Evolutionary conservation across 1,140 invertebrate species (phyloP), one percentile per base, ranked within the genome.

Genomic region (Apis laboriosa): DNA sequence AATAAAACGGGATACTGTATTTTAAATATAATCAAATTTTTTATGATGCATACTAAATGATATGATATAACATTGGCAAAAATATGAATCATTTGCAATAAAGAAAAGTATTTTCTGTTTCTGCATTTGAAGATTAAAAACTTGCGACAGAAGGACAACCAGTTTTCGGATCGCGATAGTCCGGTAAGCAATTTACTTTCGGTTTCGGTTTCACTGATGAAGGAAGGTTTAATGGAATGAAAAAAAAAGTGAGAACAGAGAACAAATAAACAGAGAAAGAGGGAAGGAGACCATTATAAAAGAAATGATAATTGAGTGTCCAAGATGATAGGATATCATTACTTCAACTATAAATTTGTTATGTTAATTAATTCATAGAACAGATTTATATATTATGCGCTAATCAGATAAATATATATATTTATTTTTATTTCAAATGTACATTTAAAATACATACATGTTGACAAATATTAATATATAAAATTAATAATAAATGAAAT

Each of bases 131-230:
- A 11, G 56, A 77, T 71, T 49, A 64, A 24, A 49, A 24, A 28
- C 43, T 82, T 68, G 15, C 74, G 74, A 82, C 68, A 82, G 80
- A 77, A 82, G 80, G 80, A 77, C 80, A 24, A 70, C 80, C 80
- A 77, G 80, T 77, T 82, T 68, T 66, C 75, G 19, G 19, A 34
- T 24, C 64, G 7, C 66, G 58, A 77, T 24, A 43, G 15, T 24
- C 19, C 12, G 55, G 43, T 51, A 34, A 21, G 24, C 80, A n/a
- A 19, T 81, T 76, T 49, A 81, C 80, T 68, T 82, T 82, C 80
- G 28, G 80, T 81, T 81, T 81, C 73, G 15, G 80, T 82, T 82
- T 82, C 64, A n/a, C 43, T 53, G 64, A 77, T 76, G 72, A 17
- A 43, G 58, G 34, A 60, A 66, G n/a, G 61, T 19, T 67, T 28